Evolutionary conservation across 1,140 invertebrate species (phyloP), one percentile per base, ranked within the genome.

Genomic region (Triops longicaudatus): DNA sequence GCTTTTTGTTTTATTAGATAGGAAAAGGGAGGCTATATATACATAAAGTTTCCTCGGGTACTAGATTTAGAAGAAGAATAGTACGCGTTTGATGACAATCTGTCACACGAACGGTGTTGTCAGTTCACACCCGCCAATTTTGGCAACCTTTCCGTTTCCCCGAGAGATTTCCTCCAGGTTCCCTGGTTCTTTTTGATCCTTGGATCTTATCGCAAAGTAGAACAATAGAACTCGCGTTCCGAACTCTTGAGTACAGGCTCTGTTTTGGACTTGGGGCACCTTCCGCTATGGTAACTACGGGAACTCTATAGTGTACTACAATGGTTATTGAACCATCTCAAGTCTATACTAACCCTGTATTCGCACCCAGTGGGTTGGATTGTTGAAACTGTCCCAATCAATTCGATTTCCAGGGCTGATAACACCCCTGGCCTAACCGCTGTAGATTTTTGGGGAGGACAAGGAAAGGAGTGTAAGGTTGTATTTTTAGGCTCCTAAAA

Each of bases 331-430:
- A 37, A 37, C 31, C 31, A 37, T 37, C 31, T 37, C 31, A 37
- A 37, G 2, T 7, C 31, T 37, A 2, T 37, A 37, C 2, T 63
- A 9, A 22, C 50, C 50, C 50, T 1, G 14, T 22, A 63, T 63
- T 63, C 50, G 17, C 50, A 63, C 22, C 50, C 31, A 37, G 31
- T 37, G 31, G 50, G 14, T 22, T 22, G 14, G 50, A 63, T 63
- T 63, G 50, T 63, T 63, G 50, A 63, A 63, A 63, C 50, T 63
- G n/a, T 63, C 50, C 50, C 50, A 63, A 63, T 63, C 50, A 63
- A 63, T 17, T n/a, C 50, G 50, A 63, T 63, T 9, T 63, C 50
- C n/a, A 63, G 50, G 10, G 22, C 50, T 63, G 50, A 63, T 63
- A 63, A 22, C 50, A 44, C 14, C 14, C 22, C 50, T 14, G 14